Evolutionary conservation across 1,140 invertebrate species (phyloP), one percentile per base, ranked within the genome.

Genomic region (Maniola jurtina): DNA sequence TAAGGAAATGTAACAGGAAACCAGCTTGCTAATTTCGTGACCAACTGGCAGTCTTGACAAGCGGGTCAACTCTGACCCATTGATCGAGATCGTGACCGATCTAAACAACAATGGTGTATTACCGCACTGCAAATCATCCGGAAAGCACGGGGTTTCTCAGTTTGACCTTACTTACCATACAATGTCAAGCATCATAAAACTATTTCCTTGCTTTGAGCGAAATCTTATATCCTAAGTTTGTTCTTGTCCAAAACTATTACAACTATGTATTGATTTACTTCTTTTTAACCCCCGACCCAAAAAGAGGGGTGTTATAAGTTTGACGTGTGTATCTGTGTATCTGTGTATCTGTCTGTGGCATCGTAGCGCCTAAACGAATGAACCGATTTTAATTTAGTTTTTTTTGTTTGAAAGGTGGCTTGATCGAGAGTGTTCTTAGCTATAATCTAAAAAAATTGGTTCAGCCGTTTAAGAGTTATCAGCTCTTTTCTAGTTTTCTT

Each of bases 71-170:
- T 78, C 73, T 79, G 79, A 77, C 73, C 80, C 64, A 79, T 80
- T 79, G 79, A 79, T 77, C 75, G 72, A 75, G 72, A 76, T 81
- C 79, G 79, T 85, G 83, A 80, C 76, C 72, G 68, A 71, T 73
- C 58, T 55, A 25, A 25, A 72, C 68, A 72, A 81, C 80, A 80
- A 79, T 77, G 68, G 58, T 50, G 59, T 70, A 64, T 79, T 79
- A 82, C 71, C 55, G 74, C 73, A 80, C 71, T 54, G 68, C 64
- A 72, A 76, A 71, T 79, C 65, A 68, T 71, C 64, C 69, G 74
- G 71, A 77, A 80, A 81, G 66, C 76, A 78, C 68, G 64, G 67
- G 69, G 61, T 11, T 67, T 64, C 60, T 63, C 45, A n/a, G 68
- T 76, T 70, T 78, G 77, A 76, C 80, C 79, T 79, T 79, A 77